Evolutionary conservation across 2,888 invertebrate species (phyloP).

Genomic region (Agriotes lineatus): DNA sequence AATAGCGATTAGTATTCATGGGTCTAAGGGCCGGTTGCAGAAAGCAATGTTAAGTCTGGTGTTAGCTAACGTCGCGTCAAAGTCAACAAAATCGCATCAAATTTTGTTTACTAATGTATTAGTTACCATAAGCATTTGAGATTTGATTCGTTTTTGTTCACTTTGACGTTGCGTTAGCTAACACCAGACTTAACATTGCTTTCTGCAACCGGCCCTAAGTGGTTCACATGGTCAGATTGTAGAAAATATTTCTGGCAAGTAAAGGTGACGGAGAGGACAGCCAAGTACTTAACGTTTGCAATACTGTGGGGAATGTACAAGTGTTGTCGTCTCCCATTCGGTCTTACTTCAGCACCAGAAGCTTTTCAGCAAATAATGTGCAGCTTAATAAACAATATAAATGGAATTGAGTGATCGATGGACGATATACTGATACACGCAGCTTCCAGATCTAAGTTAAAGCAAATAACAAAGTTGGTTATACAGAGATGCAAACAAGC

Average conservation of each 20-base stretch:
- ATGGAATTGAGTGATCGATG: constrained; percentile 45
- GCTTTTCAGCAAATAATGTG: constrained; percentile 50
- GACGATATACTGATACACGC: constrained; percentile 52
- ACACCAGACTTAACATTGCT: too few relatives aligned
- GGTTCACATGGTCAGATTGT: constrained; percentile 37
- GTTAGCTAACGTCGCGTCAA: too few relatives aligned
- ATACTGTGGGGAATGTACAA: constrained; percentile 45
- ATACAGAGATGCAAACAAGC: background rate
- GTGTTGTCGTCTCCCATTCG: constrained; percentile 49
- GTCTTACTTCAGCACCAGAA: constrained; percentile 50
- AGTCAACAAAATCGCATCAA: too few relatives aligned
- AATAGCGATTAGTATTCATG: constrained; percentile 11
- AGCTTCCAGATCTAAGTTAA: background rate
- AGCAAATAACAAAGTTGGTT: background rate
- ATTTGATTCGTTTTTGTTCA: too few relatives aligned
- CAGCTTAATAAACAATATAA: constrained; percentile 39
- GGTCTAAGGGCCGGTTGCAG: too few relatives aligned
- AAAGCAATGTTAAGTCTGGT: too few relatives aligned
- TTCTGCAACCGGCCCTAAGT: too few relatives aligned
- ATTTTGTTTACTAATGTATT: too few relatives aligned
- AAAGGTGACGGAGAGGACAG: constrained; percentile 44
- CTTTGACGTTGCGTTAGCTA: too few relatives aligned
- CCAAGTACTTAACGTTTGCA: constrained; percentile 36
- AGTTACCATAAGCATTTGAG: too few relatives aligned
- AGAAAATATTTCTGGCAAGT: constrained; percentile 49